Conservation (phyloP, 2,113 vertebrate species). For the Ancistrus triradiatus region DNA sequence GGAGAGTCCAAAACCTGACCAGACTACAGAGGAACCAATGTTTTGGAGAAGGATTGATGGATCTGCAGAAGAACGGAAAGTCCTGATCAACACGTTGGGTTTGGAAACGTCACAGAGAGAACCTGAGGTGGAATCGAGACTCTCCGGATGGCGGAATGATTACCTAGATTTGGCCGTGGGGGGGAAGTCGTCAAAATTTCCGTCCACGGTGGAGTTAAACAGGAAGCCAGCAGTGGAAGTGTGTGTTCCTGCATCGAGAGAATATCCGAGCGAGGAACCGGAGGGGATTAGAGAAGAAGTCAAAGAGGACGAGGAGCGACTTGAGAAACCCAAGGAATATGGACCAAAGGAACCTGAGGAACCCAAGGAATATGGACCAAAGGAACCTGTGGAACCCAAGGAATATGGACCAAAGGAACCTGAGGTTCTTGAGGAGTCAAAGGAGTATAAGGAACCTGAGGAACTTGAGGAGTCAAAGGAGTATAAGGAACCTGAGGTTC, state of each 20-base stretch:
- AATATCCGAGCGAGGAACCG: neutral
- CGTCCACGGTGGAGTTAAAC: neutral
- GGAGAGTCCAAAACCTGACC: neutral
- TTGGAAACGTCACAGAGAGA: constrained; percentile 32
- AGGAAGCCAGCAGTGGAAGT: neutral
- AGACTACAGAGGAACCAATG: neutral
- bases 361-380: neutral
- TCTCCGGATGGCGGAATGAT: neutral
- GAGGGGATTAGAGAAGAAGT: neutral
- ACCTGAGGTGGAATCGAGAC: neutral
- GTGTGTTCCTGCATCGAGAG: neutral
- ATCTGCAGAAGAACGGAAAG: constrained; percentile 1
- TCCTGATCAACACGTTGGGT: constrained; percentile 23
- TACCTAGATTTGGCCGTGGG: constrained; percentile 39
- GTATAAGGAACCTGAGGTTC: neutral
- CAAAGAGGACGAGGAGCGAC: neutral
- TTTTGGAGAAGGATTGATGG: constrained; percentile 18
- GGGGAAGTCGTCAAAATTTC: neutral
- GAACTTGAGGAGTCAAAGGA: neutral
- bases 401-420: neutral
- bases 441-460: neutral
- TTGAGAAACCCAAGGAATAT: neutral
- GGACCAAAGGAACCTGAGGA: neutral
- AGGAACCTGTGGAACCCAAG: neutral
- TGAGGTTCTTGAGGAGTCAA: neutral